Base-by-base conservation (phyloP, 2,113 vertebrate species). In the Scomber japonicus region DNA sequence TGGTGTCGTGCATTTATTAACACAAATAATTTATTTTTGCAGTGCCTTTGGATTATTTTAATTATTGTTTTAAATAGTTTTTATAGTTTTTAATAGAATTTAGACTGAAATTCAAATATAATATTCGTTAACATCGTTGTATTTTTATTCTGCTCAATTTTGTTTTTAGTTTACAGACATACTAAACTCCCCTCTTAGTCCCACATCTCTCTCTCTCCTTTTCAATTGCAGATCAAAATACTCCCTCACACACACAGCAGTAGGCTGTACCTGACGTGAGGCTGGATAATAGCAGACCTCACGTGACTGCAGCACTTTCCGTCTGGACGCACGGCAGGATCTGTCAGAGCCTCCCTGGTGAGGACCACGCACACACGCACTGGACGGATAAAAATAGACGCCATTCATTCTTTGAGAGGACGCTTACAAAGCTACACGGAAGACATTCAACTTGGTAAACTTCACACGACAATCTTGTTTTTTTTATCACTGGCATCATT, bases 251-350 rank as follows among this genome's bases (percentile, higher is more conserved):
- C 24, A 5, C 67, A 53, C 51, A 65, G 62, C 77, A 76, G 84
- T 3, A 53, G 74, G 78, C 78, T 79, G 83, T 79, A 84, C 86
- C 84, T 90, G 77, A 75, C 75, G 68, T 92, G 86, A 79, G 86
- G 72, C 16, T 62, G 83, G 78, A 70, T 81, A 75, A 88, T 70
- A 87, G 86, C 86, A 94, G 88, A 92, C 73, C 88, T 30, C 93
- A 95, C 89, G 93, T 95, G 94, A 95, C 87, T 87, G 85, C 93
- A 88, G 87, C 81, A 86, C 87, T 85, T 74, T 57, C 78, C 2
- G 90, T 86, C 83, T 89, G 88, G 90, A 85, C 87, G 2, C 86
- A 72, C 85, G 57, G 64, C 81, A 81, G 50, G 75, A 75, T 89
- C 82, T 68, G 79, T 78, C 88, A 82, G 74, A 82, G 82, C 86